Evolutionary conservation across 2,797 vertebrate species (phyloP).

Genomic region (Sandelia bainsii): DNA sequence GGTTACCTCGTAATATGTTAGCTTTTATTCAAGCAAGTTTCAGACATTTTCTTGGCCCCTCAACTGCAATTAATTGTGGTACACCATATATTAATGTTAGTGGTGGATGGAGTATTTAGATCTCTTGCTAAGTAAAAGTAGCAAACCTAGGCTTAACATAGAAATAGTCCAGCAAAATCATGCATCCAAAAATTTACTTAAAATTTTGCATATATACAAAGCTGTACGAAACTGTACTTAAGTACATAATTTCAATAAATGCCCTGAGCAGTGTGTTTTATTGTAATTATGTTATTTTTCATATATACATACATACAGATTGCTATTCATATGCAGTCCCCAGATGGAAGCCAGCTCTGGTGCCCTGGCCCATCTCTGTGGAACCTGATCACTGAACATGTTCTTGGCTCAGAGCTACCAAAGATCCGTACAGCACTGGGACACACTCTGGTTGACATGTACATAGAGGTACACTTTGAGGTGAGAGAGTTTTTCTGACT

Average conservation of each 20-base stretch:
- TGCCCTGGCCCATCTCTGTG: slow-evolving; percentile 81
- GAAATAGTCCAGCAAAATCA: not conserved
- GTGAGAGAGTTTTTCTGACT: slow-evolving; percentile 71
- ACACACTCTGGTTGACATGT: slow-evolving; percentile 84
- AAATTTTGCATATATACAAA: not conserved
- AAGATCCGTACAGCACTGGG: slow-evolving; percentile 87
- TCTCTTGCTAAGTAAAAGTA: not conserved
- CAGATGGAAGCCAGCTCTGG: slow-evolving; percentile 64
- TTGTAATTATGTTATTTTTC: not conserved
- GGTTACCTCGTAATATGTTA: not conserved
- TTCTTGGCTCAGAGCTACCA: slow-evolving; percentile 77
- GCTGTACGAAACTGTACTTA: not conserved
- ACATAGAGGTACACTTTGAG: slow-evolving; percentile 86
- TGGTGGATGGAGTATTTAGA: not conserved
- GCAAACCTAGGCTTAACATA: not conserved
- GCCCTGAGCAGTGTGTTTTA: not conserved
- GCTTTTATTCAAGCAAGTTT: not conserved
- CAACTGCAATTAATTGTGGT: no score
- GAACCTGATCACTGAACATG: slow-evolving; percentile 84
- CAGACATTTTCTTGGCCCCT: no score
- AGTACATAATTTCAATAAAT: not conserved
- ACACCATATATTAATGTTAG: not conserved
- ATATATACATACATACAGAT: slow-evolving; percentile 23
- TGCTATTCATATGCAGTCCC: slow-evolving; percentile 54
- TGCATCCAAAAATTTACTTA: not conserved